These are phyloP conservation scores for Toxostoma redivivum DNA, from an alignment of 2,113 vertebrate species.

Conservation along the genomic window DNA sequence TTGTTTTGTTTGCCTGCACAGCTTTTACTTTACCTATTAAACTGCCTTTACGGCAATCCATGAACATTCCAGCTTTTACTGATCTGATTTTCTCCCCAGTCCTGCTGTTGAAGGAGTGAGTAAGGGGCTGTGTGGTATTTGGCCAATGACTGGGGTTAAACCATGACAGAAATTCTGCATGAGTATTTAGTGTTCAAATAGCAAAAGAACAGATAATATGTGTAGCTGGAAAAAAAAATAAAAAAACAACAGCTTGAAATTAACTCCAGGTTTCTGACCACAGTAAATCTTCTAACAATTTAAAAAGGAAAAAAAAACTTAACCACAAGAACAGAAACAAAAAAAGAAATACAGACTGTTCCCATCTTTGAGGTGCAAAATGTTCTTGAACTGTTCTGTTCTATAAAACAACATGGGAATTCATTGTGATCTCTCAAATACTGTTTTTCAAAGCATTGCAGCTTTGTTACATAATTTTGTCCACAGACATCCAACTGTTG, in stretches of 20 bases:
- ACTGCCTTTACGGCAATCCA: background rate
- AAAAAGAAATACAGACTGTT: conserved; percentile 49
- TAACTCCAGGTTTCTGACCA: conserved; percentile 44
- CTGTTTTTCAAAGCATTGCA: conserved; percentile 54
- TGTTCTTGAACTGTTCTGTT: conserved; percentile 60
- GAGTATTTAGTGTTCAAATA: background rate
- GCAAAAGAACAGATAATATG: conserved; percentile 10
- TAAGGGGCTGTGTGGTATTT: background rate
- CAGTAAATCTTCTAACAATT: conserved; percentile 6
- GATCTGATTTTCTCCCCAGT: background rate
- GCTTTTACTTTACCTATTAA: background rate
- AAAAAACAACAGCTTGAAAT: background rate
- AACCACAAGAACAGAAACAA: background rate
- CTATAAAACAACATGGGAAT: conserved; percentile 52
- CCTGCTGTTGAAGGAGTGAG: background rate
- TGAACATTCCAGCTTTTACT: background rate
- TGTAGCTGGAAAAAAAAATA: background rate
- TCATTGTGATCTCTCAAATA: conserved; percentile 41
- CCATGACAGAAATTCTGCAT: background rate
- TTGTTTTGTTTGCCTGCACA: background rate
- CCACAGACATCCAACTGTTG: conserved; percentile 22
- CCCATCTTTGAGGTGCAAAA: conserved; percentile 47
- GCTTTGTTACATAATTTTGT: conserved; percentile 26
- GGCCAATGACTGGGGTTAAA: background rate
- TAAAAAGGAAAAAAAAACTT: background rate